Conservation (phyloP, 1,140 invertebrate species). For the Euwallacea fornicatus region DNA sequence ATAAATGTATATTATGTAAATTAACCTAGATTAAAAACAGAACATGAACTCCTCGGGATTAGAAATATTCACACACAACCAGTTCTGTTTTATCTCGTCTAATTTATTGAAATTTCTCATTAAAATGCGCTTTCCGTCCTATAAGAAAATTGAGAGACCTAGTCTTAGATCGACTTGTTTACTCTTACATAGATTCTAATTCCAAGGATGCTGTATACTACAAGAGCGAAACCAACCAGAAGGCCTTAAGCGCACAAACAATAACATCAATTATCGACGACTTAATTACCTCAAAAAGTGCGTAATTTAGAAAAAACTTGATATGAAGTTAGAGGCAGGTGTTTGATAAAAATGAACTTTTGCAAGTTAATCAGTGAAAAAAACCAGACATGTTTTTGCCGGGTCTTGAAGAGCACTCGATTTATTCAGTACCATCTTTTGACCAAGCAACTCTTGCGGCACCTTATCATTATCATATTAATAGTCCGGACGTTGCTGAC, state of each 20-base stretch:
- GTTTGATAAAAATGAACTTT: conserved; percentile 31
- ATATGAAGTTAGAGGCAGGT: conserved; percentile 25
- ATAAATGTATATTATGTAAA: conserved; percentile 25
- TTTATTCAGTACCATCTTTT: conserved; percentile 22
- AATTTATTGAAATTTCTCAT: conserved; percentile 31
- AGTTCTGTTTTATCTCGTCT: conserved; percentile 35
- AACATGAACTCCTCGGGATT: conserved; percentile 35
- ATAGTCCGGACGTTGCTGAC: not conserved
- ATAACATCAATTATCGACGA: conserved; percentile 5
- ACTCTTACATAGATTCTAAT: conserved; percentile 22
- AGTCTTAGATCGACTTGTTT: conserved; percentile 31
- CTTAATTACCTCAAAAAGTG: conserved; percentile 18
- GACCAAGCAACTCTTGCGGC: conserved; percentile 25
- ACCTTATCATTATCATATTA: conserved; percentile 19
- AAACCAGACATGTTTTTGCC: conserved; percentile 30
- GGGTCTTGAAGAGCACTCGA: conserved; percentile 21
- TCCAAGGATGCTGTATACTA: not conserved
- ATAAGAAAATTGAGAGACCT: conserved; percentile 31
- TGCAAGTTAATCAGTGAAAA: conserved; percentile 26
- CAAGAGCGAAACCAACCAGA: not conserved
- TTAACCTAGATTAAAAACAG: conserved; percentile 26
- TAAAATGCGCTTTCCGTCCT: conserved; percentile 32
- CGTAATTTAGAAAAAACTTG: conserved; percentile 16
- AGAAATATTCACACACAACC: conserved; percentile 39
- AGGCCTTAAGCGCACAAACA: not conserved